Percentiles rank a stretch among this genome's conserved stretches.
Conservation (phyloP, 1,140 invertebrate species). For the Protaetia brevitarsis region DNA sequence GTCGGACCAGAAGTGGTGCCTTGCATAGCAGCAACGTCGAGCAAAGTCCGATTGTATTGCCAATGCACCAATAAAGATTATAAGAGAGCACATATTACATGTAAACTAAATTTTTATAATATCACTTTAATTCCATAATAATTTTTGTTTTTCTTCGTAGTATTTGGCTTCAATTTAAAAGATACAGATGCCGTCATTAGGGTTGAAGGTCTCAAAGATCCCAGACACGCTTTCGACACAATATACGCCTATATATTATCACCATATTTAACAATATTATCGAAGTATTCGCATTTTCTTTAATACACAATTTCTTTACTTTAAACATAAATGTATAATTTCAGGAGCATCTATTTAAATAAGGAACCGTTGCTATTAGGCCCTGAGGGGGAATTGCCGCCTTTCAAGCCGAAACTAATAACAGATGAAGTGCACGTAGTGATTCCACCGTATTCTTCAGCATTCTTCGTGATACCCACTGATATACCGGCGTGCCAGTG, state of each 20-base stretch:
- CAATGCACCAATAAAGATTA: constrained; percentile 58
- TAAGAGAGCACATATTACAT: constrained; percentile 45
- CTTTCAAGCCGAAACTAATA: constrained; percentile 3
- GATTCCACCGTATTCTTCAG: constrained; percentile 6
- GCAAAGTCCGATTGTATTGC: constrained; percentile 58
- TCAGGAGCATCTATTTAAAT: neutral
- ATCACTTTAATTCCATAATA: neutral
- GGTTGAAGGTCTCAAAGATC: constrained; percentile 46
- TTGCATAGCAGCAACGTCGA: constrained; percentile 47
- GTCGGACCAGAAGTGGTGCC: constrained; percentile 64
- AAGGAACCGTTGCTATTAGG: neutral
- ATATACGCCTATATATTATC: constrained; percentile 5
- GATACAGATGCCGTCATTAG: constrained; percentile 47
- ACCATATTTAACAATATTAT: neutral
- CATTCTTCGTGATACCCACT: constrained; percentile 14
- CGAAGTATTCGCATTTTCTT: neutral
- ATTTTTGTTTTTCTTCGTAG: constrained; percentile 29
- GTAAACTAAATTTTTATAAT: neutral
- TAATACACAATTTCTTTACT: neutral
- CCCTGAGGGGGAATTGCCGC: neutral
- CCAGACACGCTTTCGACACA: neutral
- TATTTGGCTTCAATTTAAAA: constrained; percentile 63
- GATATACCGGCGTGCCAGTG: neutral
- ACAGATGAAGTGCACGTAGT: neutral
- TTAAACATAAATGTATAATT: neutral